Conservation (phyloP, 2,113 vertebrate species). For the Acrocephalus kingi region DNA sequence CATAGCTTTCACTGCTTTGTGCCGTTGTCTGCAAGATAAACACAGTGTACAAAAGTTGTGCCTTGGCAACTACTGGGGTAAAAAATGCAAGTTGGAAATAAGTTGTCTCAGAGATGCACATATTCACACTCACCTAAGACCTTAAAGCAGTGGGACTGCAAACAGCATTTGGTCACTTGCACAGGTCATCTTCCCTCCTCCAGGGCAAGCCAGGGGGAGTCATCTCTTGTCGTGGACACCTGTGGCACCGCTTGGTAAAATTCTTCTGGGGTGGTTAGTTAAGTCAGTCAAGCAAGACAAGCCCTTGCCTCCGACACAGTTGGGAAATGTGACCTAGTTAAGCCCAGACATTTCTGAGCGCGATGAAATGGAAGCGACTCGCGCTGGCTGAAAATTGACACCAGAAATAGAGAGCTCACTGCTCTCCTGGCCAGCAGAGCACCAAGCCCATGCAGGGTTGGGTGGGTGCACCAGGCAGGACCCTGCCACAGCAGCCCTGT, state of each 20-base stretch:
- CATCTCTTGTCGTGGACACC: not conserved
- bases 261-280: constrained; percentile 61
- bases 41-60: accelerated
- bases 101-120: not conserved
- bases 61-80: not conserved
- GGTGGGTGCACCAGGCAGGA: accelerated
- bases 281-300: constrained; percentile 66
- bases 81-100: not conserved
- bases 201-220: not conserved
- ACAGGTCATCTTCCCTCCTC: not conserved
- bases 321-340: constrained; percentile 80
- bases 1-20: not conserved
- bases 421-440: constrained; percentile 10
- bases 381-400: constrained; percentile 72
- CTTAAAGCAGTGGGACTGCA: not conserved
- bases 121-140: not conserved
- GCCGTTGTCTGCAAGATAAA: not conserved
- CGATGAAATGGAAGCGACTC: constrained; percentile 71
- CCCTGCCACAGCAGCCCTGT: constrained; percentile 52
- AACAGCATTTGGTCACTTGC: not conserved
- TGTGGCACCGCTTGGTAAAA: not conserved
- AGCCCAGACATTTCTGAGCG: constrained; percentile 52
- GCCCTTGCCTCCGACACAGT: constrained; percentile 51
- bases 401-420: constrained; percentile 66
- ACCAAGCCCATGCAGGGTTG: not conserved